Evolutionary conservation across 1,140 invertebrate genomes (phyloP).

Genomic region (Anastatus disparis): DNA sequence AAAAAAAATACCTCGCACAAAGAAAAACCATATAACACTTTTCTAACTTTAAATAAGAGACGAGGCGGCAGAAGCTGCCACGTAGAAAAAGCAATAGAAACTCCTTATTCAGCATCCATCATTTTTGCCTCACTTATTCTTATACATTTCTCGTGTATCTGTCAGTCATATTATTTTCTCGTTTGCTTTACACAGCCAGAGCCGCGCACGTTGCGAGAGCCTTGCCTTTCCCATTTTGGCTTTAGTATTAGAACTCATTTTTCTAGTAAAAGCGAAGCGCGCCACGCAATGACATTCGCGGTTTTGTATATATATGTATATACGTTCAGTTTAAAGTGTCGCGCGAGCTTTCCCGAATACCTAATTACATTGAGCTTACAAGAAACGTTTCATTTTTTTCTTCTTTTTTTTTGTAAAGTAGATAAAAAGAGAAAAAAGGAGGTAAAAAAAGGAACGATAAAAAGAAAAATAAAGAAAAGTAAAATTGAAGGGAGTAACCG

Average conservation of each 20-base stretch:
- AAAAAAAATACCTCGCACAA: too few relatives aligned
- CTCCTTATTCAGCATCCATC: constrained; percentile 28
- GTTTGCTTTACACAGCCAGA: background rate
- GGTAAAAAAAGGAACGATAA: background rate
- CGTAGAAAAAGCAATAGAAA: background rate
- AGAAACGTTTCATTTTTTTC: too few relatives aligned
- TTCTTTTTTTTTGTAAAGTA: background rate
- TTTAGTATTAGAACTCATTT: constrained; percentile 5
- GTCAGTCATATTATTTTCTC: constrained; percentile 16
- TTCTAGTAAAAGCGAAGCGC: background rate
- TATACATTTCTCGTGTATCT: background rate
- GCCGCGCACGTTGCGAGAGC: too few relatives aligned
- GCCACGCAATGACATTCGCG: background rate
- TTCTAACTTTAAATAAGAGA: too few relatives aligned
- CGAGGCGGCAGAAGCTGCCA: too few relatives aligned
- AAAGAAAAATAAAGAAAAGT: background rate
- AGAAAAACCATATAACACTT: too few relatives aligned
- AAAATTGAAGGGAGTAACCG: background rate
- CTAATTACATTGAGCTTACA: background rate
- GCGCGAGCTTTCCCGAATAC: background rate
- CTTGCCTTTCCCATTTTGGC: too few relatives aligned
- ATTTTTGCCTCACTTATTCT: background rate
- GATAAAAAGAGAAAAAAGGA: background rate
- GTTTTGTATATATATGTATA: too few relatives aligned
- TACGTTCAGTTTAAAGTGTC: too few relatives aligned